Evolutionary conservation across 2,888 invertebrate species (phyloP), one percentile per base, ranked within the genome.

Genomic region (Neuroscelio doddi): DNA sequence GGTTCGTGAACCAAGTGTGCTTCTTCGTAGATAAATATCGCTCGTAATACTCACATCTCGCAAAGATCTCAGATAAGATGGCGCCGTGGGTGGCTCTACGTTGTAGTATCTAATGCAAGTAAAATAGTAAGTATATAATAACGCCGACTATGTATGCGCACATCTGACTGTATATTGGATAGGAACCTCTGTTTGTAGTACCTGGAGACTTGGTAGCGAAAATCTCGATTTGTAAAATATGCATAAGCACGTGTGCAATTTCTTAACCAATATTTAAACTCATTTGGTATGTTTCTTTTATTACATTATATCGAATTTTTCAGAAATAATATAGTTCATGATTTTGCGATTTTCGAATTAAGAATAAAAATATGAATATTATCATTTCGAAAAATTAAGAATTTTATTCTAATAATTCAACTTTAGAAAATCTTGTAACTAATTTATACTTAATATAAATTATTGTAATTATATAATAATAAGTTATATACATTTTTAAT

Each of bases 61-160:
- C 67, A 38, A 69, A 80, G 82, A 82, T 83, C 77, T 73, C 70
- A 78, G 82, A 83, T 83, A 82, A 82, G 79, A 76, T 78, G 79
- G 78, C 83, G 74, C 79, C 74, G 82, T 83, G 83, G 83, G 83
- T 83, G 83, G 83, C 76, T 83, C 34, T 24, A 34, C 41, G 56
- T 58, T 49, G 51, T 58, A 59, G 39, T 14, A 34, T 59, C 65
- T 61, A 65, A 65, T 51, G 47, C 47, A 58, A 71, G 69, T 76
- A 71, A 75, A 47, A 53, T 66, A 49, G 72, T 70, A 71, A 73
- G 74, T 72, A 73, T 72, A 73, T 75, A 74, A 73, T 75, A 74
- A 74, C 68, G 73, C 74, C 68, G 67, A 68, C 12, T 32, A 32
- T 32, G 10, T 12, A 32, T 32, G 32, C 10, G 32, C 10, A 12